Conservation (phyloP, 2,797 vertebrate genomes). For the Brachyalestes nurse region DNA sequence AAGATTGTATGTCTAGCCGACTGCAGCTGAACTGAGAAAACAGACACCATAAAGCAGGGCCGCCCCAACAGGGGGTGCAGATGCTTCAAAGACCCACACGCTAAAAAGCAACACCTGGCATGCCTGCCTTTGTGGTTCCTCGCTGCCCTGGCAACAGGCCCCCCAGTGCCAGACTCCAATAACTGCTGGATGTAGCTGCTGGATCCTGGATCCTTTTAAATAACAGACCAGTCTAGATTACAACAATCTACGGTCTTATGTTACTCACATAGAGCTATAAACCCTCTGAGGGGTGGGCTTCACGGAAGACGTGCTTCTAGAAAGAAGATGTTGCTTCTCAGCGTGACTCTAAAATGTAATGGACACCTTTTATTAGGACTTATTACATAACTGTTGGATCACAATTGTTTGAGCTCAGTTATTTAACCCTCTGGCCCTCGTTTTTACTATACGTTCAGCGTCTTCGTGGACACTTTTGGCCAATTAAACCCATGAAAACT, state of each 20-base stretch:
- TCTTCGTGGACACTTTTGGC: too few relatives aligned
- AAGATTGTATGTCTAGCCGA: slow-evolving; percentile 24
- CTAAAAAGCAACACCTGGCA: slow-evolving; percentile 55
- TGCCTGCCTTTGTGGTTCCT: slow-evolving; percentile 32
- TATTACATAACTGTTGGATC: background rate
- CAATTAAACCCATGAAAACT: too few relatives aligned
- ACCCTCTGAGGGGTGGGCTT: background rate
- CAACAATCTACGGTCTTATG: background rate
- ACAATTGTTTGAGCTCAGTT: too few relatives aligned
- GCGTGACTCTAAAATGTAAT: background rate
- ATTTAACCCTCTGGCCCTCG: too few relatives aligned
- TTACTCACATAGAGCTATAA: background rate
- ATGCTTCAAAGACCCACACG: slow-evolving; percentile 45
- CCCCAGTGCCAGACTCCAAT: slow-evolving; percentile 35
- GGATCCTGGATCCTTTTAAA: slow-evolving; percentile 25
- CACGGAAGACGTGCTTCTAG: background rate
- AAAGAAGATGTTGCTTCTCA: background rate
- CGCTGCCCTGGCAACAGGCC: slow-evolving; percentile 40
- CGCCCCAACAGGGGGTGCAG: slow-evolving; percentile 31
- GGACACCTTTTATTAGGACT: background rate
- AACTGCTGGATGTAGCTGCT: slow-evolving; percentile 7
- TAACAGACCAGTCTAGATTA: slow-evolving; percentile 31
- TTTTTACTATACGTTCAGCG: too few relatives aligned
- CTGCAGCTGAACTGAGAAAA: slow-evolving; percentile 31
- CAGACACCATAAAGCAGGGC: slow-evolving; percentile 44